A percentile compares a stretch with the other conserved stretches of the same genome.
Evolutionary conservation across 1,140 invertebrate species (phyloP).

Genomic region (Diprion similis): DNA sequence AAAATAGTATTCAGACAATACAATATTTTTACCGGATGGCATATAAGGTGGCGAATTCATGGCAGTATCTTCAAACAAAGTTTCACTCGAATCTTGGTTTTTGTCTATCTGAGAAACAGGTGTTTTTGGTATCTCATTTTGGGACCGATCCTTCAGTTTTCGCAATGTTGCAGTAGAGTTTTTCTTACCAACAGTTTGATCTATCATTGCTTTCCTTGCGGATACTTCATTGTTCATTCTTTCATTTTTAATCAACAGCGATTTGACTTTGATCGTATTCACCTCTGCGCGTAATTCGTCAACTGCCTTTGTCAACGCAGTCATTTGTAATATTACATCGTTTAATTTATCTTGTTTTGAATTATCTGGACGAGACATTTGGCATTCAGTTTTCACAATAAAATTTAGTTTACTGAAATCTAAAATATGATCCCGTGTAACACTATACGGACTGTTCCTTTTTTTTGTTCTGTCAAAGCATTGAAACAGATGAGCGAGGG

Average conservation of each 20-base stretch:
- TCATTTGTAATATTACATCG: constrained; percentile 17
- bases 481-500: too few relatives aligned
- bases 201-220: background rate
- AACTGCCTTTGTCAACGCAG: constrained; percentile 13
- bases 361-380: background rate
- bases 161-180: background rate
- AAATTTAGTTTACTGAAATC: background rate
- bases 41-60: too few relatives aligned
- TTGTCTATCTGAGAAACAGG: too few relatives aligned
- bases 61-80: too few relatives aligned
- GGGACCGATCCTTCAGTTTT: too few relatives aligned
- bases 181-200: background rate
- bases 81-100: too few relatives aligned
- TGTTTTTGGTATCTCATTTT: too few relatives aligned
- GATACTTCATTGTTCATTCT: background rate
- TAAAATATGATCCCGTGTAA: background rate
- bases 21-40: too few relatives aligned
- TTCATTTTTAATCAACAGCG: background rate
- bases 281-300: constrained; percentile 18
- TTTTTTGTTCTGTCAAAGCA: too few relatives aligned
- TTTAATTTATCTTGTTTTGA: constrained; percentile 4
- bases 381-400: background rate
- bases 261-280: constrained; percentile 10
- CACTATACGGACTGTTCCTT: too few relatives aligned
- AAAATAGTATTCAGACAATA: too few relatives aligned